Base-by-base conservation (phyloP, 2,888 invertebrate genomes). In the Andricus curvator region DNA sequence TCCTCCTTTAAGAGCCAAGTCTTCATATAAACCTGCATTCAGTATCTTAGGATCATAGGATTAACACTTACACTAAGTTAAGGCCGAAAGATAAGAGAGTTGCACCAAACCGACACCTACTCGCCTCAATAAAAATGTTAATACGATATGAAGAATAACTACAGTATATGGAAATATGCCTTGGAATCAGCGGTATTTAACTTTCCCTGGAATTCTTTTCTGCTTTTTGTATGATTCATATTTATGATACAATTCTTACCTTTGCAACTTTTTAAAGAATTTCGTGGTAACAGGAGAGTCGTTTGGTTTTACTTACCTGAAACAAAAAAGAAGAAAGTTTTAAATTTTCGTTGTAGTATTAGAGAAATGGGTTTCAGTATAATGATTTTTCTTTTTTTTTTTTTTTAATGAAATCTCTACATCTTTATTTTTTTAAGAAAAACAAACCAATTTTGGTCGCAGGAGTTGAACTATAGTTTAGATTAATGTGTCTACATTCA, bases 1-100 rank as follows among this genome's bases (percentile, higher is more conserved):
- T 74, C n/a, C 56, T 51, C 33, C 74, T 56, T 51, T 74, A 51
- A 74, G 33, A 51, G 33, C n/a, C 56, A 9, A 13, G 70, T 25
- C 13, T 29, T 17, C 29, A 2, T 70, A 48, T 70, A 48, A 70
- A 70, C 20, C 48, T 51, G 70, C 70, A 70, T 70, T 51, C 70
- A 74, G 51, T 74, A 74, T 51, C 33, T 74, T 74, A 74, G 33
- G 33, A 74, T 74, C 74, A 51, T 25, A 11, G 51, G 74, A 74
- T 74, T 74, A 74, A 74, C 13, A 56, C 33, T 33, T 29, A 74
- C 33, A 74, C 33, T 56, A 33, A 33, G 51, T 56, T 74, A 56
- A 74, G n/a, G 20, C 29, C 17, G 51, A 70, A 51, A 70, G 48
- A 70, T 74, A n/a, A 33, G 74, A 74, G 51, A 74, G n/a, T 74